Percentiles rank a stretch among this genome's conserved stretches.
phyloP scores from a whole-genome alignment of 1,140 invertebrate species.

The Vanessa tameamea region DNA sequence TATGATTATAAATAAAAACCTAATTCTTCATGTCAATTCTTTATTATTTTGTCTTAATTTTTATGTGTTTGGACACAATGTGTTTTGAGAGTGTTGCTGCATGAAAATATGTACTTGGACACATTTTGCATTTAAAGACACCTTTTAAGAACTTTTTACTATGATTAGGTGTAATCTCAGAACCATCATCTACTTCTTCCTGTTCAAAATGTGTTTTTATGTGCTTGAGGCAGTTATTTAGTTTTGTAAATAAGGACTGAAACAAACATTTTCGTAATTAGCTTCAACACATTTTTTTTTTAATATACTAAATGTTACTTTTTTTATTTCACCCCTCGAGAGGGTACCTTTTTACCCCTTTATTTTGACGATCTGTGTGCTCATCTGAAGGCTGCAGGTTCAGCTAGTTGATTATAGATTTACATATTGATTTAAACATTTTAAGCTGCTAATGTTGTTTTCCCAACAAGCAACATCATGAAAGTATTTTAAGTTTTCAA shows the following conservation, averaged over 20 bases:
- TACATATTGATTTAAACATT: too few relatives aligned
- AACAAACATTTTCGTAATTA: constrained; percentile 31
- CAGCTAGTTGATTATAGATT: too few relatives aligned
- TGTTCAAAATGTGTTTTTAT: constrained; percentile 52
- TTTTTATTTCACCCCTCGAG: too few relatives aligned
- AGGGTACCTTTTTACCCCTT: too few relatives aligned
- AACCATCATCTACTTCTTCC: constrained; percentile 12
- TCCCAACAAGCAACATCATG: too few relatives aligned
- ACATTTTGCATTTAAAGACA: constrained; percentile 63
- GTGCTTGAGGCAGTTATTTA: constrained; percentile 55
- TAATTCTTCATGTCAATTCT: background rate
- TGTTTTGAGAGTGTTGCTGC: constrained; percentile 60
- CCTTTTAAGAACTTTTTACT: constrained; percentile 13
- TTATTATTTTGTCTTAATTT: constrained; percentile 33
- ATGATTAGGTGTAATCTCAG: background rate
- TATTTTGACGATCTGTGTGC: too few relatives aligned
- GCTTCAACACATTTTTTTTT: background rate
- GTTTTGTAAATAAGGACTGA: constrained; percentile 54
- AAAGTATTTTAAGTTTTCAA: too few relatives aligned
- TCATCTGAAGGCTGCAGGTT: too few relatives aligned
- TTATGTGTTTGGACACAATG: constrained; percentile 61
- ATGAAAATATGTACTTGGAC: constrained; percentile 53
- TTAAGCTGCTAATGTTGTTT: too few relatives aligned
- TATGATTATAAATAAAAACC: constrained; percentile 8
- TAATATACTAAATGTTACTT: background rate